Evolutionary conservation across 1,140 invertebrate genomes (phyloP), one percentile per base, ranked within the genome.

Genomic region (Calycopis cecrops): DNA sequence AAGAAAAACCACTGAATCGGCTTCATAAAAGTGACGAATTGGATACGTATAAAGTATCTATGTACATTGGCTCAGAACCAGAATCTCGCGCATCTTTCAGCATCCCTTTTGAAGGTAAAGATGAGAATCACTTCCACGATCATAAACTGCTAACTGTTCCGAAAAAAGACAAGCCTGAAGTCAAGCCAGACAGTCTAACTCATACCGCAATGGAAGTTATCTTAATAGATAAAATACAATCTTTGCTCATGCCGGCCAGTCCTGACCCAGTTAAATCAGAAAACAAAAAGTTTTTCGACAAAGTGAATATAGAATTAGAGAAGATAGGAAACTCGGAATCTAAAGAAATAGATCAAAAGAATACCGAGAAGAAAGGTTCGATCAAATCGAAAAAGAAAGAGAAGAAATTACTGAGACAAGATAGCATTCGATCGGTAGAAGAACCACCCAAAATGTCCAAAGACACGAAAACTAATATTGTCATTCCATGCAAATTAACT

Each of bases 201-300:
- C 79, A 81, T 14, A 89, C 85, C 21, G 88, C 89, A 14, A 88
- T 89, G 74, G 82, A 89, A 63, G 89, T 88, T 34, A 89, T 89
- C 37, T 67, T 89, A 11, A 77, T 90, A 40, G 88, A 89, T 51
- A 88, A 82, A 70, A 83, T 88, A 4, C 75, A 80, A 53, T 73
- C 73, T 34, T 59, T 86, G 12, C 66, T 85, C 21, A 60, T 84
- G 60, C 79, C 81, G 4, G 73, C 84, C 9, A 77, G 80, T 9
- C 83, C 79, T 8, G 74, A 76, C 38, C 65, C 63, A 0, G 47
- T 59, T 40, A 60, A 67, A 52, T 35, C 40, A 16, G 58, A 67
- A 6, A 65, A 71, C 28, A 69, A 70, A 51, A 70, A 80, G 60
- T 87, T 87, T 57, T 85, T 87, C 55, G 66, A 74, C 49, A 73